Conservation (phyloP, 2,888 invertebrate genomes). For the Luperina nickerlii region DNA sequence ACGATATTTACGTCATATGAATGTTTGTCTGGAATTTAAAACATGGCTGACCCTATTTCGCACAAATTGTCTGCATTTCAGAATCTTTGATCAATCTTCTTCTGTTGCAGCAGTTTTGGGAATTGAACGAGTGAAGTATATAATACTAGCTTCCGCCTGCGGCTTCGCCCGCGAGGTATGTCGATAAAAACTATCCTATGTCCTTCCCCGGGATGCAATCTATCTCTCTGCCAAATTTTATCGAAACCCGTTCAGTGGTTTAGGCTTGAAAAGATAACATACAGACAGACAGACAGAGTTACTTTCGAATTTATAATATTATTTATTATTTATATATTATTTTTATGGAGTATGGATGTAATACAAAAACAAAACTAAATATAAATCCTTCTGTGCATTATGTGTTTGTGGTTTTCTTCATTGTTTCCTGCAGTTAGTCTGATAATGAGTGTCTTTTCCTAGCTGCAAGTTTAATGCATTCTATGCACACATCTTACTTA, state of each 20-base stretch:
- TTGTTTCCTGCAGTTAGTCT: neutral
- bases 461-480: neutral
- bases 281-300: no score
- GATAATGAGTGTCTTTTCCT: neutral
- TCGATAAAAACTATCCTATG: no score
- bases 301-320: no score
- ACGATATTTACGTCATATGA: constrained; percentile 40
- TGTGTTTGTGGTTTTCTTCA: neutral
- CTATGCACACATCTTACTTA: neutral
- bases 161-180: no score
- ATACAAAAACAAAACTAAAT: neutral
- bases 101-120: neutral
- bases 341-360: neutral
- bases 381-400: neutral
- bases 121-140: neutral
- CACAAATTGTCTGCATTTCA: constrained; percentile 7
- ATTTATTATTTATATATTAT: no score
- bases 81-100: no score
- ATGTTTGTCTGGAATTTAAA: constrained; percentile 40
- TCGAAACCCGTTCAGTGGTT: no score
- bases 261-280: no score
- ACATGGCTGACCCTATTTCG: constrained; percentile 28
- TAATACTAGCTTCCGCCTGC: neutral
- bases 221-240: no score
- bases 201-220: no score